These are phyloP conservation scores for Homarus gammarus DNA, from an alignment of 2,888 invertebrate genomes.

Conservation along the genomic window DNA sequence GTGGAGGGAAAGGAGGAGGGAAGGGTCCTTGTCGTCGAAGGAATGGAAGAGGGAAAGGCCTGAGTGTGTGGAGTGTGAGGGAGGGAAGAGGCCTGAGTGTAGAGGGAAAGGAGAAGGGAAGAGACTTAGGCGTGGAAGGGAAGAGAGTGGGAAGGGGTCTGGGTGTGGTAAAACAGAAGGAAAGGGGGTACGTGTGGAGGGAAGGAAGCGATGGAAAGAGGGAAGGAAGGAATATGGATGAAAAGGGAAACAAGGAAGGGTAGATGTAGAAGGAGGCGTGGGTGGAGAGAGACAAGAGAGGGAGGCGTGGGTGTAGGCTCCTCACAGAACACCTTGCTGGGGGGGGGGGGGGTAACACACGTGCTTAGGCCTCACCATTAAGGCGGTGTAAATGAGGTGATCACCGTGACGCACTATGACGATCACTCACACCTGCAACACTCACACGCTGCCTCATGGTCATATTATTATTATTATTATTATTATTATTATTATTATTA, in stretches of 20 bases:
- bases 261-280: no score
- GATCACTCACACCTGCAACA: background rate
- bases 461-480: background rate
- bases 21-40: background rate
- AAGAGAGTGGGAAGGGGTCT: background rate
- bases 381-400: background rate
- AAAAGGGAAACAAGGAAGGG: background rate
- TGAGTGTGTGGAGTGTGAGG: background rate
- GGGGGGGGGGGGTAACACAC: background rate
- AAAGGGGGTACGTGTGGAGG: background rate
- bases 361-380: slow-evolving; percentile 17
- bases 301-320: no score
- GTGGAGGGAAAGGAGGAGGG: background rate
- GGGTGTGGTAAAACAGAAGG: no score
- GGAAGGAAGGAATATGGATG: background rate
- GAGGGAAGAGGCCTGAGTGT: no score
- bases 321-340: background rate
- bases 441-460: background rate
- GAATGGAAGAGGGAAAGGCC: background rate
- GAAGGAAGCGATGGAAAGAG: background rate
- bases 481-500: background rate
- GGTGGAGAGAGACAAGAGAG: no score
- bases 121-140: background rate
- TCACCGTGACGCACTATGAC: background rate
- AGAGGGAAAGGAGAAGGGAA: background rate